phyloP scores from a whole-genome alignment of 2,888 invertebrate species.

The Sceliomorpha sp. region DNA sequence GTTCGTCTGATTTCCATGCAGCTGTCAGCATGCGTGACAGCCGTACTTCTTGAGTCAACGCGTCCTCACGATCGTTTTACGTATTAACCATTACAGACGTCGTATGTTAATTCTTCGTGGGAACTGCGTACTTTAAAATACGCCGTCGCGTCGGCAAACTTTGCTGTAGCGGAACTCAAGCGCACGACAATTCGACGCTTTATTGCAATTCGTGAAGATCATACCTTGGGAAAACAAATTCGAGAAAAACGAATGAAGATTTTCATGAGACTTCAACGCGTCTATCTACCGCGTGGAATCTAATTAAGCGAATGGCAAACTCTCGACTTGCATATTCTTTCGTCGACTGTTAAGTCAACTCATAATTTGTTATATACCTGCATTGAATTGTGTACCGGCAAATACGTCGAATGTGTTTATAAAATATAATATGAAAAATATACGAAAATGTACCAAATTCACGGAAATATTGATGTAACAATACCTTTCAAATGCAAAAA shows the following conservation, averaged over 20 bases:
- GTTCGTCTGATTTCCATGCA: slow-evolving; percentile 73
- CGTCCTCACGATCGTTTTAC: slow-evolving; percentile 22
- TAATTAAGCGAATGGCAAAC: background rate
- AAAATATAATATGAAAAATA: too few species aligned
- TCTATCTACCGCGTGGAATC: background rate
- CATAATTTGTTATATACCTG: too few species aligned
- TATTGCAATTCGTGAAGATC: background rate
- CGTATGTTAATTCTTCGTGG: slow-evolving; percentile 6
- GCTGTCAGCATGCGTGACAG: slow-evolving; percentile 75
- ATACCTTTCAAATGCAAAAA: too few species aligned
- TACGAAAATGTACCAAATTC: too few species aligned
- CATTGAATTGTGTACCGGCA: too few species aligned
- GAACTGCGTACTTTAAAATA: slow-evolving; percentile 8
- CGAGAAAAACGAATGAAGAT: slow-evolving; percentile 13
- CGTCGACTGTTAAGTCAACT: too few species aligned
- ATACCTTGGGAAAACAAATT: slow-evolving; percentile 18
- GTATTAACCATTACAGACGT: slow-evolving; percentile 20
- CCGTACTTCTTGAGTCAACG: slow-evolving; percentile 52
- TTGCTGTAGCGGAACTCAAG: slow-evolving; percentile 4
- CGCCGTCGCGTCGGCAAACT: slow-evolving; percentile 8
- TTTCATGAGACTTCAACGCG: slow-evolving; percentile 9
- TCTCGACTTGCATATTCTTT: too few species aligned
- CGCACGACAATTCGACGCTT: slow-evolving; percentile 6
- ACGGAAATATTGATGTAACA: too few species aligned
- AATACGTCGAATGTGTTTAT: too few species aligned